phyloP scores from a whole-genome alignment of 2,888 invertebrate genomes.

The Eupithecia subfuscata region DNA sequence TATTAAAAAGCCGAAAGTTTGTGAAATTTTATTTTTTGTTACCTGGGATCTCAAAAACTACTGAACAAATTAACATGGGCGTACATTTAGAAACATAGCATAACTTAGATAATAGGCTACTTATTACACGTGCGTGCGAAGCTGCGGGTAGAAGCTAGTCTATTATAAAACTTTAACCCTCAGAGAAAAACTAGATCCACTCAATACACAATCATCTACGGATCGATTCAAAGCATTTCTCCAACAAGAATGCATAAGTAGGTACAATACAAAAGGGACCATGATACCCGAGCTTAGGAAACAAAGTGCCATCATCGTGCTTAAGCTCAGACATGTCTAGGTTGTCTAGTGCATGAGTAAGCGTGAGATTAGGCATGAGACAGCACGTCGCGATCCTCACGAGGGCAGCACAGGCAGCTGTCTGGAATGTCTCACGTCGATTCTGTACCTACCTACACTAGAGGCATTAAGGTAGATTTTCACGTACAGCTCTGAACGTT shows the following conservation, averaged over 20 bases:
- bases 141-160: too few relatives aligned
- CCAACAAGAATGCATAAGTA: neutral
- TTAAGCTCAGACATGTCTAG: constrained; percentile 32
- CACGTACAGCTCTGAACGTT: constrained; percentile 40
- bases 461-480: constrained; percentile 14
- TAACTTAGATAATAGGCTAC: too few relatives aligned
- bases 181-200: neutral
- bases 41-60: too few relatives aligned
- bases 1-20: too few relatives aligned
- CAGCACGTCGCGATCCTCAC: constrained; percentile 40
- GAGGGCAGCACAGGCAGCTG: constrained; percentile 35
- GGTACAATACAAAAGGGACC: constrained; percentile 16
- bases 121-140: too few relatives aligned
- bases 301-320: constrained; percentile 19
- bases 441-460: constrained; percentile 6
- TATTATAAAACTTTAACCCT: neutral
- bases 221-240: neutral
- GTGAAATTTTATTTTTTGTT: too few relatives aligned
- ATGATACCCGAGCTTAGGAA: constrained; percentile 16
- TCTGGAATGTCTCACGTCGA: constrained; percentile 38
- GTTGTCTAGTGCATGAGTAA: constrained; percentile 34
- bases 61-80: too few relatives aligned
- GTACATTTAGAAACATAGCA: too few relatives aligned
- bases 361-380: constrained; percentile 42
- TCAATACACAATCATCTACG: neutral